phyloP scores from a whole-genome alignment of 2,888 invertebrate genomes.

The Polylopha cassiicola region DNA sequence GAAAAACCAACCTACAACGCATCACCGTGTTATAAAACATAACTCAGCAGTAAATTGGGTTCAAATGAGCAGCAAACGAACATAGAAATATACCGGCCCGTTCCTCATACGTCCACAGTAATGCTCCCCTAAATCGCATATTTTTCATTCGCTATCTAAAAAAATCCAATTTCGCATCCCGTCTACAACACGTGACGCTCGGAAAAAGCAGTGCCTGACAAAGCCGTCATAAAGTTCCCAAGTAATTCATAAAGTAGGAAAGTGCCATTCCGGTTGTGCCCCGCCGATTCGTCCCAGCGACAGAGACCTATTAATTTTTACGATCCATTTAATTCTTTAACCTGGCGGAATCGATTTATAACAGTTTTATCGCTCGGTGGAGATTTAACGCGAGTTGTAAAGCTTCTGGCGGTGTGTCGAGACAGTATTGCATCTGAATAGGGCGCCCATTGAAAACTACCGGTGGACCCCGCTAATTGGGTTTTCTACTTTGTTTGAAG shows the following conservation, averaged over 20 bases:
- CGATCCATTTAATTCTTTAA: slow-evolving; percentile 73
- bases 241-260: slow-evolving; percentile 68
- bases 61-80: not conserved
- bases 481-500: slow-evolving; percentile 48
- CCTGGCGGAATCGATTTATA: slow-evolving; percentile 72
- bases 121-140: slow-evolving; percentile 39
- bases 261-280: slow-evolving; percentile 49
- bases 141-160: slow-evolving; percentile 52
- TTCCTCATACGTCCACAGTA: slow-evolving; percentile 29
- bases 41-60: too few relatives aligned
- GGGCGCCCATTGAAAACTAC: slow-evolving; percentile 40
- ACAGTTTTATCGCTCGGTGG: slow-evolving; percentile 58
- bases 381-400: slow-evolving; percentile 61
- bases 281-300: slow-evolving; percentile 46
- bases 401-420: slow-evolving; percentile 56
- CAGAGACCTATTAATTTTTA: slow-evolving; percentile 72
- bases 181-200: slow-evolving; percentile 68
- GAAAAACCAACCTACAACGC: too few relatives aligned
- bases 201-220: slow-evolving; percentile 57
- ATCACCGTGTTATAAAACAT: too few relatives aligned
- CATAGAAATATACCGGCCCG: not conserved
- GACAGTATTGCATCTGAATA: slow-evolving; percentile 35
- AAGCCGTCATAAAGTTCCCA: slow-evolving; percentile 65
- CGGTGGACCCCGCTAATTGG: slow-evolving; percentile 46
- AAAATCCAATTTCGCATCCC: slow-evolving; percentile 71